A percentile compares a stretch with the other conserved stretches of the same genome.
Conservation (phyloP, 1,140 invertebrate species). For the Episyrphus balteatus region DNA sequence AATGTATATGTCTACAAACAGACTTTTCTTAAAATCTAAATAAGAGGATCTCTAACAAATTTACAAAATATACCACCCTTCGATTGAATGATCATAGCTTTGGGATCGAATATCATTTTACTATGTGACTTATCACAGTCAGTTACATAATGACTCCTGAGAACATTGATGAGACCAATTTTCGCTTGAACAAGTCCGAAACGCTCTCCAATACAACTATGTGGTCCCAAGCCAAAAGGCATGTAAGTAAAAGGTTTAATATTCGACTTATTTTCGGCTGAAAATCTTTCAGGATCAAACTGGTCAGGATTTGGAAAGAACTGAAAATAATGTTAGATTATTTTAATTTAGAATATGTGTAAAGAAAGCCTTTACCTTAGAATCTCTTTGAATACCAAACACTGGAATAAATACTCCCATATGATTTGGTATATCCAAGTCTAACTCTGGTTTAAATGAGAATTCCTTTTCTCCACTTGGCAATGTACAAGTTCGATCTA, state of each 20-base stretch:
- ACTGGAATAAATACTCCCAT: constrained; percentile 30
- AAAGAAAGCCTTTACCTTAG: constrained; percentile 39
- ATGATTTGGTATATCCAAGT: constrained; percentile 20
- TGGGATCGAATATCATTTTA: constrained; percentile 10
- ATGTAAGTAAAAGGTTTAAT: constrained; percentile 15
- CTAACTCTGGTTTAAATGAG: constrained; percentile 17
- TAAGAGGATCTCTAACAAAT: constrained; percentile 25
- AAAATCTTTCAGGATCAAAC: constrained; percentile 42
- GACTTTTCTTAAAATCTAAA: too few relatives aligned
- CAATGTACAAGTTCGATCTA: constrained; percentile 39
- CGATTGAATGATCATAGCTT: constrained; percentile 28
- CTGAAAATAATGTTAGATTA: constrained; percentile 42
- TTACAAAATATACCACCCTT: constrained; percentile 22
- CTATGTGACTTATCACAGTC: constrained; percentile 11
- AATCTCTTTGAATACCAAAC: constrained; percentile 29
- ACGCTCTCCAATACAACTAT: constrained; percentile 31
- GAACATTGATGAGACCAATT: too few relatives aligned
- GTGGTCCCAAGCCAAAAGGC: constrained; percentile 30
- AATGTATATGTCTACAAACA: too few relatives aligned
- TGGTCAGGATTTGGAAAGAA: constrained; percentile 39
- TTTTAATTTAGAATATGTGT: constrained; percentile 39
- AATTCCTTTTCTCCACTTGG: constrained; percentile 6
- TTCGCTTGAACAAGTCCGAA: neutral
- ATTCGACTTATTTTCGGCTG: constrained; percentile 29
- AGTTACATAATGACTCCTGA: neutral